These are phyloP conservation scores for Baccha elongata DNA, from an alignment of 2,888 invertebrate species.

Conservation along the genomic window DNA sequence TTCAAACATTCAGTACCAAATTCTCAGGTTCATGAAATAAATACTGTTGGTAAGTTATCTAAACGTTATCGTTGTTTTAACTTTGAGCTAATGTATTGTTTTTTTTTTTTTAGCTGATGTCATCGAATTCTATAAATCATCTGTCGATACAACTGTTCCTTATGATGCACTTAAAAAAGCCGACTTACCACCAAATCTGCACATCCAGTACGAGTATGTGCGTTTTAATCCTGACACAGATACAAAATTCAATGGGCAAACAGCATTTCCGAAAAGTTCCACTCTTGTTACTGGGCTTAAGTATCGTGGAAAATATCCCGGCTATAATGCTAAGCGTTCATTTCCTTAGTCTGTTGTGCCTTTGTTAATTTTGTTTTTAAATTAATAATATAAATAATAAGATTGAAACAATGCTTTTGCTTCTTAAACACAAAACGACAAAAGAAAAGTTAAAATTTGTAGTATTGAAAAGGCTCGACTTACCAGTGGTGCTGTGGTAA, in stretches of 20 bases:
- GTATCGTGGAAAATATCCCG: slow-evolving; percentile 90
- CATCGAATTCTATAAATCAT: slow-evolving; percentile 87
- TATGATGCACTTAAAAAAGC: slow-evolving; percentile 88
- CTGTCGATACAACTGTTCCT: slow-evolving; percentile 88
- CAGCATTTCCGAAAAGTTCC: slow-evolving; percentile 93
- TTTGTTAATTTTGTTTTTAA: neutral
- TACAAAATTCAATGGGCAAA: slow-evolving; percentile 88
- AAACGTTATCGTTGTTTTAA: neutral
- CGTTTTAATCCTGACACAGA: slow-evolving; percentile 93
- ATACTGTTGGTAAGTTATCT: slow-evolving; percentile 86
- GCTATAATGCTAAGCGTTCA: slow-evolving; percentile 86
- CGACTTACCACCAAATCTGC: slow-evolving; percentile 93
- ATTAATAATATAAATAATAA: too few relatives aligned
- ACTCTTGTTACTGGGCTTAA: slow-evolving; percentile 93
- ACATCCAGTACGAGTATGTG: slow-evolving; percentile 90
- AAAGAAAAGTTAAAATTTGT: too few relatives aligned
- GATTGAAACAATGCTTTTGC: too few relatives aligned
- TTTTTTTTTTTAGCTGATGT: slow-evolving; percentile 85
- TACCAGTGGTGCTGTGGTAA: too few relatives aligned
- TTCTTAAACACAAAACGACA: too few relatives aligned
- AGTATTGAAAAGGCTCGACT: too few relatives aligned
- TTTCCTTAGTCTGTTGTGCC: slow-evolving; percentile 83
- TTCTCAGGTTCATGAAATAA: slow-evolving; percentile 89
- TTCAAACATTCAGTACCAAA: slow-evolving; percentile 92
- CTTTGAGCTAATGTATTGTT: too few relatives aligned